These are phyloP conservation scores for Atrichornis clamosus DNA, from an alignment of 2,113 vertebrate species.

Conservation along the genomic window DNA sequence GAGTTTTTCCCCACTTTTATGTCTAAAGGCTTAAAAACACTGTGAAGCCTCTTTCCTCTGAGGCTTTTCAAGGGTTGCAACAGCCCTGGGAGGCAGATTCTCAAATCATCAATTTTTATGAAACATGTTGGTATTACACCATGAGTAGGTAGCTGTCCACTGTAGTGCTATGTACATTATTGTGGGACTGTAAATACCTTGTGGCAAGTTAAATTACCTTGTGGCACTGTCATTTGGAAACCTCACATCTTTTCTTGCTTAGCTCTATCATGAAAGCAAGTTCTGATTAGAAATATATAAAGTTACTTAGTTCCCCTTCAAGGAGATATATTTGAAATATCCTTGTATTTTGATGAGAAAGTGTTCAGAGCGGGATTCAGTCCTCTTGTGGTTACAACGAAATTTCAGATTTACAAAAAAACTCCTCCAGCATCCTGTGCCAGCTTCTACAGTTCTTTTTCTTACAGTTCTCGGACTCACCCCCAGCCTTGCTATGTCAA, in stretches of 20 bases:
- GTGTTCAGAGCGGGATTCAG: not conserved
- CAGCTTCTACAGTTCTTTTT: not conserved
- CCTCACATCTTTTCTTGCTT: not conserved
- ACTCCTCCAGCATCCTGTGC: not conserved
- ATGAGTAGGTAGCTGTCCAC: not conserved
- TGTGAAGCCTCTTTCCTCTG: not conserved
- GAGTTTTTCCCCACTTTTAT: not conserved
- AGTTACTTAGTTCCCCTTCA: not conserved
- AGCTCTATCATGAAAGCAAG: not conserved
- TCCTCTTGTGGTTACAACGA: not conserved
- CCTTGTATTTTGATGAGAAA: not conserved
- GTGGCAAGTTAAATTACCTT: not conserved
- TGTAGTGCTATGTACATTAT: rapidly evolving
- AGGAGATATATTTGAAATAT: not conserved
- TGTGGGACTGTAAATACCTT: not conserved
- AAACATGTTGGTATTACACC: not conserved
- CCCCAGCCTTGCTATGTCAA: not conserved
- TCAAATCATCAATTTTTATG: not conserved
- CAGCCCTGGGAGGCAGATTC: not conserved
- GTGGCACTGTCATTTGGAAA: not conserved
- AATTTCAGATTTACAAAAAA: not conserved
- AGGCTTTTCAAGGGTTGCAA: not conserved
- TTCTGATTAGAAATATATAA: not conserved
- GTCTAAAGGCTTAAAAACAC: not conserved
- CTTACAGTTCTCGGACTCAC: rapidly evolving